Evolutionary conservation across 2,113 vertebrate species (phyloP), one percentile per base, ranked within the genome.

Genomic region (Mola mola): DNA sequence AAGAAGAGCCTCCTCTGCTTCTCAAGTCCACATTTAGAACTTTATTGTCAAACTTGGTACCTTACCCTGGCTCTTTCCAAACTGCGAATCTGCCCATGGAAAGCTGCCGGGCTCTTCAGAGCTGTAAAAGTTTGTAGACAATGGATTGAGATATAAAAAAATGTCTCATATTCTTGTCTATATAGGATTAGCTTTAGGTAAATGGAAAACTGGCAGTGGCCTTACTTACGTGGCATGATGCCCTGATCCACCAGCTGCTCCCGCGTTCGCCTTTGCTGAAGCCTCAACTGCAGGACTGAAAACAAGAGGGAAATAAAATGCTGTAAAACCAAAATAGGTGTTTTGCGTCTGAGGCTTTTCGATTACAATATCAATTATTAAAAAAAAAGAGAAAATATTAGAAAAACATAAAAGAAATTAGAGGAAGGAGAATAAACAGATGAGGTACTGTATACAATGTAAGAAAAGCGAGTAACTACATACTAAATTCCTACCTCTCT

Each of bases 221-320:
- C 34, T 33, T 59, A 88, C 97, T 98, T 93, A 99, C 97, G 95
- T 92, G 97, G 96, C 97, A 99, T 99, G 94, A 99, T 99, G 94
- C 97, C 97, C 92, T 99, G 97, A 76, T 99, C 97, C 89, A 97
- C 96, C 79, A 99, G 94, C 79, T 99, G 96, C 68, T 99, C 97
- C 51, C 97, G 90, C 16, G 97, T 99, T 62, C 96, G 91, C 75
- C 97, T 93, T 46, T 98, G 96, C 50, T 98, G 96, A 9, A 99
- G 94, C 85, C 95, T 95, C 88, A 99, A 89, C 86, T 99, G 97
- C 86, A 99, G 94, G 34, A 98, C 96, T 99, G 91, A 34, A 53
- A 88, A 87, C 29, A 82, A 58, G 63, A 2, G 2, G 3, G 1
- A 36, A 31, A 28, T 6, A 53, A 25, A 31, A 17, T 19, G 4